These are phyloP conservation scores for Myxocyprinus asiaticus DNA, from an alignment of 2,113 vertebrate genomes.

Conservation along the genomic window DNA sequence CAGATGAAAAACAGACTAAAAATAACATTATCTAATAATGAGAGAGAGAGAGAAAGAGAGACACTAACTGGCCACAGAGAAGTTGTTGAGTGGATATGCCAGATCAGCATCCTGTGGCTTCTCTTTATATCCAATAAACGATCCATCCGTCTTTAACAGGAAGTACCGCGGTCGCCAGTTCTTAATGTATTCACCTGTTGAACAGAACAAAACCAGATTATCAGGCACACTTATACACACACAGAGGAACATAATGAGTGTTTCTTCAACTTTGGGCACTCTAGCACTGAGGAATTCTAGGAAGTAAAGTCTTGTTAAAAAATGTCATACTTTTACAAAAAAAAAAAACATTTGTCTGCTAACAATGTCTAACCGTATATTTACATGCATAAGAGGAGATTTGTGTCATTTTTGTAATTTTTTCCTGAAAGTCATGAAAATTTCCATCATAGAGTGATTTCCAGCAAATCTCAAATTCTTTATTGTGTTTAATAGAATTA, in stretches of 20 bases:
- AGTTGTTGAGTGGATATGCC: slow-evolving; percentile 97
- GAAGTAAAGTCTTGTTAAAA: too few relatives aligned
- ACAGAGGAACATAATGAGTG: neutral
- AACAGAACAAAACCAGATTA: slow-evolving; percentile 7
- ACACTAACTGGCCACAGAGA: slow-evolving; percentile 94
- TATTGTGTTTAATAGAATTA: too few relatives aligned
- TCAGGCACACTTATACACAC: slow-evolving; percentile 10
- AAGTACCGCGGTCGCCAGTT: slow-evolving; percentile 97
- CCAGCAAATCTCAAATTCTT: too few relatives aligned
- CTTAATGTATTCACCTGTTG: slow-evolving; percentile 94
- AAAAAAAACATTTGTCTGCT: too few relatives aligned
- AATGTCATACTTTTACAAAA: too few relatives aligned
- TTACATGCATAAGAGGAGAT: too few relatives aligned
- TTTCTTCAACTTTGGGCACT: too few relatives aligned
- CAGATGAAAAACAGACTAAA: neutral
- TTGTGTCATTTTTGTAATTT: too few relatives aligned
- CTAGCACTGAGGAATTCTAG: too few relatives aligned
- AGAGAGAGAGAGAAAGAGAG: neutral
- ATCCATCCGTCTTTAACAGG: slow-evolving; percentile 94
- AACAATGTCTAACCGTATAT: too few relatives aligned
- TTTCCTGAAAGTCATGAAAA: too few relatives aligned
- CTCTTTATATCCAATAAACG: slow-evolving; percentile 97
- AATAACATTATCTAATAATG: neutral
- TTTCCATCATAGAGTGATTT: too few relatives aligned
- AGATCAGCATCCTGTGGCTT: slow-evolving; percentile 97